Evolutionary conservation across 1,140 invertebrate genomes (phyloP), one percentile per base, ranked within the genome.

Genomic region (Ceratina japonica): DNA sequence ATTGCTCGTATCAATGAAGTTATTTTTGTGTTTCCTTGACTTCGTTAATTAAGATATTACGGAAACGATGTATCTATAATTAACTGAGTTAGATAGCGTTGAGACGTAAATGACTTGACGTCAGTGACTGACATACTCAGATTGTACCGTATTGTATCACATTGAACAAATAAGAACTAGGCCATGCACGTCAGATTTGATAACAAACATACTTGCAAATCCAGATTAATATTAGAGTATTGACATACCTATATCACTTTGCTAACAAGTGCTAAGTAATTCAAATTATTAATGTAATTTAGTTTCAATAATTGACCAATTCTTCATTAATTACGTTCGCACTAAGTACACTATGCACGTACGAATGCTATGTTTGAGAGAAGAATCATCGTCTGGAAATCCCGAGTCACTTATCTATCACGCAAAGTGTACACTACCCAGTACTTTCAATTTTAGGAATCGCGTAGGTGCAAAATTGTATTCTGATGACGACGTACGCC

Each of bases 391-490:
- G 18, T n/a, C 52, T 27, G 31, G 20, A 24, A 52, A 59, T 59
- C 20, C 31, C 31, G 18, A 37, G 20, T 58, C 13, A n/a, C 13
- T 66, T 12, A 51, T 37, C 52, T 72, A 13, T n/a, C 37, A 52
- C 65, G 51, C 27, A 15, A 18, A n/a, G 54, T 37, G 44, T 16
- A 8, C 16, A n/a, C 12, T n/a, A 22, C 3, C 8, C 44, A 22
- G 51, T 5, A 2, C 22, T 66, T 51, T 70, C 13, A 20, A 18
- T 76, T 75, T 59, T 15, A 27, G 22, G 52, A 16, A 16, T 52
- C 18, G 54, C 27, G 51, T 75, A 4, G 68, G 24, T 31, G 37
- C 3, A 16, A 76, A 44, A 61, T 80, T 74, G 73, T 44, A 54
- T 27, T n/a, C 44, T n/a, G 13, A 16, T 65, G 71, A 70, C 69